Base-by-base conservation (phyloP, 2,113 vertebrate genomes). In the Perognathus longimembris region DNA sequence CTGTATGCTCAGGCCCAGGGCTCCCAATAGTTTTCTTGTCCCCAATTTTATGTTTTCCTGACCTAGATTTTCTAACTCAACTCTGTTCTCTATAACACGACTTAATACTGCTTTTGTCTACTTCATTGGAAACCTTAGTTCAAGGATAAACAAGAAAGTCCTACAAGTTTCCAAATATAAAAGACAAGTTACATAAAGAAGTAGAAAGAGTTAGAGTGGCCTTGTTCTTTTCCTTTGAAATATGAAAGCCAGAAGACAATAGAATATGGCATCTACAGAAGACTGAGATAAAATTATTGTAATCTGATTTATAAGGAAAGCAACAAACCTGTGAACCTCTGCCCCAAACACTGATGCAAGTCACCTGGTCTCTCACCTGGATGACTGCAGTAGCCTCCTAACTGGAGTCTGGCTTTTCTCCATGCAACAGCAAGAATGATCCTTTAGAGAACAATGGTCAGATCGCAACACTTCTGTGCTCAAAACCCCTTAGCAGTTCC, bases 211-310 rank as follows among this genome's bases (percentile, higher is more conserved):
- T 67, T 30, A 22, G 50, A 50, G 10, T 54, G 86, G 32, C 71
- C 32, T 71, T 85, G 36, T 80, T 89, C 38, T 83, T 94, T 86
- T 50, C 42, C 26, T 87, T 80, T 93, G 94, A 92, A 94, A 93
- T 6, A 71, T 63, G 54, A 83, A 93, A 75, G 45, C 20, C 40
- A 59, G 50, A 92, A 88, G 79, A 82, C 54, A 90, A 66, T 81
- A n/a, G 61, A 22, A 40, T 73, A 40, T 9, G 73, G 42, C 70
- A 70, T 64, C 73, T 84, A 15, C 11, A 30, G 74, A 71, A 77
- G 36, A 63, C 28, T 3, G 64, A 81, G 79, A 59, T 42, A 42
- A 69, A 80, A 90, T 93, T 76, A 83, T 86, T 90, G 18, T 69
- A 64, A 84, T 89, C 24, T 76, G 81, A 91, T 84, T 90, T n/a